phyloP scores from a whole-genome alignment of 2,113 vertebrate species.

The Cervus canadensis region DNA sequence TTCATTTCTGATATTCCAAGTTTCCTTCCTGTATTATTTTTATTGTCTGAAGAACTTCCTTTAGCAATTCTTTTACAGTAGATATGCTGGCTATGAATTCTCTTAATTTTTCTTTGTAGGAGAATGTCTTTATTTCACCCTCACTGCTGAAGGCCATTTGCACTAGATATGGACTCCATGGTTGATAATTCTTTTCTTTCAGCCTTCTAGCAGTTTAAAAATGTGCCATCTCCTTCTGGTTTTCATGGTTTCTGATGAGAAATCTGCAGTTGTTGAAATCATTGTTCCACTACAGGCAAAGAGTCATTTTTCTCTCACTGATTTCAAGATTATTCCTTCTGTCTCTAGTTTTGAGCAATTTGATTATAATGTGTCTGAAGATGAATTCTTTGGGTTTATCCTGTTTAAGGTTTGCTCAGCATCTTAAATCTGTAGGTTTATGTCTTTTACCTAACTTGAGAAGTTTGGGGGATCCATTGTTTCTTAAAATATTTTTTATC shows the following conservation, averaged over 20 bases:
- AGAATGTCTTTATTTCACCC: neutral
- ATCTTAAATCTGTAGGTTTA: neutral
- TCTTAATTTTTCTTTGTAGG: neutral
- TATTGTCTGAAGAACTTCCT: neutral
- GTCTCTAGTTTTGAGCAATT: neutral
- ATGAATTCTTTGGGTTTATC: neutral
- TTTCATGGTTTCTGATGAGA: neutral
- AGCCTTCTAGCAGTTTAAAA: neutral
- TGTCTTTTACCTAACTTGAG: neutral
- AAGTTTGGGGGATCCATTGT: neutral
- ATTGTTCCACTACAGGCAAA: neutral
- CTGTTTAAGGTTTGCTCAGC: neutral
- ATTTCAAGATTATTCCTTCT: neutral
- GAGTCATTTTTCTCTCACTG: neutral
- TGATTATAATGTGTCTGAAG: neutral
- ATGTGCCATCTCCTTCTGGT: neutral
- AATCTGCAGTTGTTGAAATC: neutral
- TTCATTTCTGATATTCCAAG: neutral
- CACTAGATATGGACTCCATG: neutral
- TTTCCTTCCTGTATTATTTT: neutral
- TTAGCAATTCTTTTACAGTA: neutral
- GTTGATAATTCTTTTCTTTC: neutral
- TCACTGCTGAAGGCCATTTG: neutral
- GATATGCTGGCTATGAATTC: neutral
- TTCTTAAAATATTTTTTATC: neutral